A percentile compares a stretch with the other conserved stretches of the same genome.
Conservation (phyloP, 2,113 vertebrate species). For the Dasyprocta punctata region DNA sequence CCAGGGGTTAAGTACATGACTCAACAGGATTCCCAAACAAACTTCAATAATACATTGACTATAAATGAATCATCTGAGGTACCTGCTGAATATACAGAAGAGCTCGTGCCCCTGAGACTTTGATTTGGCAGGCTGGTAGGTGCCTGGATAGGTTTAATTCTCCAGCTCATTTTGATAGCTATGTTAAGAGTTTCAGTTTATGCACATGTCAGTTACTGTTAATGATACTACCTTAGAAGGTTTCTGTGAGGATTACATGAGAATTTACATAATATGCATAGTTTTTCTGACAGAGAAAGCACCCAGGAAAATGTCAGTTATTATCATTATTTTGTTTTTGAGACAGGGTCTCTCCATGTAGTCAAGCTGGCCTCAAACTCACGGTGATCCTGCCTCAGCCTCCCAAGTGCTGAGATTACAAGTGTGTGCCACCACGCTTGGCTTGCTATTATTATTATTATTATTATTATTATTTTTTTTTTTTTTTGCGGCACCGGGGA, state of each 20-base stretch:
- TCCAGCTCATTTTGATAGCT: not conserved
- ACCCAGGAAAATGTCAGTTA: not conserved
- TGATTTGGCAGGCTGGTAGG: not conserved
- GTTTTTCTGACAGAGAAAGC: not conserved
- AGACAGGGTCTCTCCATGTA: not conserved
- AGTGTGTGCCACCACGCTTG: not conserved
- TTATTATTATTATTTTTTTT: too few species aligned
- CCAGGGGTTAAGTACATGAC: not conserved
- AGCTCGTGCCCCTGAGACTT: not conserved
- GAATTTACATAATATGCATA: not conserved
- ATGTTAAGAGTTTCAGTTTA: too few species aligned
- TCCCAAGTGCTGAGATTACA: not conserved
- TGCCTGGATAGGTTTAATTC: not conserved
- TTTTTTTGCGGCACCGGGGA: too few species aligned
- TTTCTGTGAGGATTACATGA: constrained; percentile 9
- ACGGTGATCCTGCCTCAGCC: not conserved
- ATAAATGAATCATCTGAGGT: not conserved
- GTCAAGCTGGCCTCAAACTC: not conserved
- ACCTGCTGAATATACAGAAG: not conserved
- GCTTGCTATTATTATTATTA: not conserved
- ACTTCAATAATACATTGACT: not conserved
- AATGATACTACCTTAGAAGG: constrained; percentile 17
- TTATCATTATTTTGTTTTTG: not conserved
- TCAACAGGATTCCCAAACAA: not conserved
- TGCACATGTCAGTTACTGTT: not conserved